A percentile compares a stretch with the other conserved stretches of the same genome.
These are phyloP conservation scores for Drosophila asahinai DNA, from an alignment of 1,140 invertebrate genomes.

Conservation along the genomic window DNA sequence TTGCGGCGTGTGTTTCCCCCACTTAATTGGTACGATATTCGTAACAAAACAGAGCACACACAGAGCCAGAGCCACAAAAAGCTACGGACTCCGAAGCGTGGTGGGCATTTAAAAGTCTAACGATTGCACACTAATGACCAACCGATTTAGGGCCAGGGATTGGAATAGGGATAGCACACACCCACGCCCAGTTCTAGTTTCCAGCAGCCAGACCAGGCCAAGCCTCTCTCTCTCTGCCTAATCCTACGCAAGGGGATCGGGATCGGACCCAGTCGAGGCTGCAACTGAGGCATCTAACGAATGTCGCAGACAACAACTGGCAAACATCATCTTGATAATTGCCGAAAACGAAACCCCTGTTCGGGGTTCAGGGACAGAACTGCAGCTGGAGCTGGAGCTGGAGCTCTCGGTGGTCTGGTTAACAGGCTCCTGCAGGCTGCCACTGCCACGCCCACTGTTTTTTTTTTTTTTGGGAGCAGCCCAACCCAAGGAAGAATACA, in stretches of 20 bases:
- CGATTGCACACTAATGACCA: conserved; percentile 78
- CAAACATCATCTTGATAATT: conserved; percentile 81
- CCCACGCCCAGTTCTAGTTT: conserved; percentile 32
- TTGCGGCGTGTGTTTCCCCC: conserved; percentile 40
- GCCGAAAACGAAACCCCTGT: conserved; percentile 73
- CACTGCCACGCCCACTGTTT: conserved; percentile 63
- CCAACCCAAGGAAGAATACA: conserved; percentile 48
- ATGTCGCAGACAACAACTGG: conserved; percentile 69
- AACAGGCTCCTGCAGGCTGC: conserved; percentile 18
- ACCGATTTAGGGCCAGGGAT: conserved; percentile 64
- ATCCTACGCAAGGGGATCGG: conserved; percentile 55
- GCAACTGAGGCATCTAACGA: conserved; percentile 66
- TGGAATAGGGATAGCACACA: conserved; percentile 19
- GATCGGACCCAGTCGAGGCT: neutral
- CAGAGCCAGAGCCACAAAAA: conserved; percentile 10
- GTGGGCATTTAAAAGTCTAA: conserved; percentile 78
- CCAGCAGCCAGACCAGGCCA: conserved; percentile 28
- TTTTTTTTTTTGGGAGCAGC: conserved; percentile 4
- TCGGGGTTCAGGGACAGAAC: conserved; percentile 16
- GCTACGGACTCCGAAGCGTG: conserved; percentile 45
- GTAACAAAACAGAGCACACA: conserved; percentile 44
- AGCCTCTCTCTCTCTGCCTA: conserved; percentile 15
- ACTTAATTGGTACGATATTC: conserved; percentile 77
- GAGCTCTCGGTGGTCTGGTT: conserved; percentile 43
- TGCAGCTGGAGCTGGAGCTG: conserved; percentile 1